phyloP scores from a whole-genome alignment of 2,888 invertebrate genomes.

The Synergus laeviventris region DNA sequence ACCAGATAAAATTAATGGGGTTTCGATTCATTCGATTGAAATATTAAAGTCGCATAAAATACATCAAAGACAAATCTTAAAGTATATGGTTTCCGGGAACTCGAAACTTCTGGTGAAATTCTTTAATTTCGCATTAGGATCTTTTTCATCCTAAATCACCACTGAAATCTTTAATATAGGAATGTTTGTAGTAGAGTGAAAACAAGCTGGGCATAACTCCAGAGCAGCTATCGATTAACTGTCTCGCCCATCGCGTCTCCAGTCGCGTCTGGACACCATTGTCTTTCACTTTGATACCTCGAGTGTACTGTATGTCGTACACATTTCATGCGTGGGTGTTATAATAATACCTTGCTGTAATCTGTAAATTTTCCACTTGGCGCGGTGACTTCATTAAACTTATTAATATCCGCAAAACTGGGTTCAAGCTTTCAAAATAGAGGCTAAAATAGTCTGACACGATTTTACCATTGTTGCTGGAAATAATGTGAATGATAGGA shows the following conservation, averaged over 20 bases:
- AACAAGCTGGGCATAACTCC: constrained; percentile 61
- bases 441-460: not conserved
- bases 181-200: constrained; percentile 45
- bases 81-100: not conserved
- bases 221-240: constrained; percentile 73
- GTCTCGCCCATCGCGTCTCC: constrained; percentile 67
- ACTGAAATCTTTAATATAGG: not conserved
- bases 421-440: not conserved
- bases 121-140: not conserved
- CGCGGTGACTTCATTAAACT: constrained; percentile 25
- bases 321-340: not conserved
- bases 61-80: not conserved
- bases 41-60: not conserved
- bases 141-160: not conserved
- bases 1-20: too few relatives aligned
- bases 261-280: constrained; percentile 65
- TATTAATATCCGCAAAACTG: constrained; percentile 10
- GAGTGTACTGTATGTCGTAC: not conserved
- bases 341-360: constrained; percentile 8
- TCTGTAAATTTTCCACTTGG: constrained; percentile 27
- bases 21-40: too few relatives aligned
- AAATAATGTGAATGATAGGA: not conserved
- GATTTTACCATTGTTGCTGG: not conserved
- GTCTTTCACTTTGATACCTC: constrained; percentile 63
- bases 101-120: not conserved